A percentile compares a stretch with the other conserved stretches of the same genome.
phyloP scores from a whole-genome alignment of 2,888 invertebrate species.

The Cistogaster globosa region DNA sequence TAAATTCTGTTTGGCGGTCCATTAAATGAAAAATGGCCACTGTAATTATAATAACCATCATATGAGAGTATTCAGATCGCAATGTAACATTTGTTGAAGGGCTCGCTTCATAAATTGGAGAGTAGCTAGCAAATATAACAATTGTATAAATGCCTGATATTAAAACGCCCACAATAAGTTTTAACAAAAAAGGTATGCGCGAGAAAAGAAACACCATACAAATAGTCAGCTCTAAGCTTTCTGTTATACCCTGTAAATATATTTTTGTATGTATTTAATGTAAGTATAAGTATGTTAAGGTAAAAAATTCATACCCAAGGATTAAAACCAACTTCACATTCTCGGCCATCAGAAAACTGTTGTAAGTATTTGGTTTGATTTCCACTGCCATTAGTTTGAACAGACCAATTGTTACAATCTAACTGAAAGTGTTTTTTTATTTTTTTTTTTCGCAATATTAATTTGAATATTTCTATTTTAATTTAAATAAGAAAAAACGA shows the following conservation, averaged over 20 bases:
- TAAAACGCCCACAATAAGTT: constrained; percentile 87
- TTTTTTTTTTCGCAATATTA: neutral
- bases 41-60: constrained; percentile 89
- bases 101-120: constrained; percentile 85
- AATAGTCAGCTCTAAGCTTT: constrained; percentile 85
- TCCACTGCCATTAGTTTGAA: constrained; percentile 34
- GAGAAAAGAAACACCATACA: constrained; percentile 91
- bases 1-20: constrained; percentile 94
- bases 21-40: constrained; percentile 91
- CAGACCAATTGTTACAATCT: constrained; percentile 73
- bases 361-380: constrained; percentile 39
- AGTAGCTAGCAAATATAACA: constrained; percentile 87
- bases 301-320: constrained; percentile 79
- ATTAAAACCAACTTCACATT: constrained; percentile 79
- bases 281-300: neutral
- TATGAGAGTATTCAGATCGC: constrained; percentile 88
- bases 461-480: neutral
- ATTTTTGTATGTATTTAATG: neutral
- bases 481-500: neutral
- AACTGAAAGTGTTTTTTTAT: constrained; percentile 70
- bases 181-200: constrained; percentile 91
- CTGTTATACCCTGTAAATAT: constrained; percentile 83
- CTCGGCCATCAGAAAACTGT: constrained; percentile 62
- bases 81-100: constrained; percentile 89
- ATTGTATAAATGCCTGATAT: constrained; percentile 88